A percentile compares a stretch with the other conserved stretches of the same genome.
These are phyloP conservation scores for Dolichallabes microphthalmus DNA, from an alignment of 2,113 vertebrate species.

Conservation along the genomic window DNA sequence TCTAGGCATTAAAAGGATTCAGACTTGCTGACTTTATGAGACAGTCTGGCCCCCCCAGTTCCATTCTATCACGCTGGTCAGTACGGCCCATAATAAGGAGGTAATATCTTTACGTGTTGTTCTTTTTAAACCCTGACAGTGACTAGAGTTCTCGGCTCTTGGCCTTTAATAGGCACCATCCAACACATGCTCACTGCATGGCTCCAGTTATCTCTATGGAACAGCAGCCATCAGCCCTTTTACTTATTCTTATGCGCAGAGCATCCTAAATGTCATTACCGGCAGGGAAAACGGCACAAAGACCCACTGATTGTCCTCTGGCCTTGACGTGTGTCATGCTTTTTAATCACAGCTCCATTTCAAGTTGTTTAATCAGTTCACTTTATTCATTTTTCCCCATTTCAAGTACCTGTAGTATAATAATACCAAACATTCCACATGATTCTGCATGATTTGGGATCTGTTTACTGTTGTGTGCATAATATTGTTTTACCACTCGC, in stretches of 20 bases:
- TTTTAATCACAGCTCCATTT: conserved; percentile 53
- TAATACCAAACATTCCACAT: conserved; percentile 36
- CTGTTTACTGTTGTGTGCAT: conserved; percentile 20
- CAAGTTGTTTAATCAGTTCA: conserved; percentile 52
- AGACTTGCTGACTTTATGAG: conserved; percentile 52
- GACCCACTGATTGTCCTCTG: conserved; percentile 55
- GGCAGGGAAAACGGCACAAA: conserved; percentile 52
- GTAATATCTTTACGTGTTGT: conserved; percentile 59
- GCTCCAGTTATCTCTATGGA: conserved; percentile 49
- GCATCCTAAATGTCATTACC: conserved; percentile 58
- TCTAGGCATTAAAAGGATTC: conserved; percentile 44
- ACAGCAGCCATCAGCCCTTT: conserved; percentile 42
- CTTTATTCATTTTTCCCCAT: conserved; percentile 51
- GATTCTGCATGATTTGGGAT: conserved; percentile 39
- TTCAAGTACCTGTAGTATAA: conserved; percentile 42
- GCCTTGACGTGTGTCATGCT: conserved; percentile 47
- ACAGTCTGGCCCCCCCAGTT: conserved; percentile 47
- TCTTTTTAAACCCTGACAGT: conserved; percentile 61
- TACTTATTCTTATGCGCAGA: conserved; percentile 55
- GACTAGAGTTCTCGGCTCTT: conserved; percentile 51
- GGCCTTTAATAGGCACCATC: conserved; percentile 57
- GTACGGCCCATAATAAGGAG: conserved; percentile 58
- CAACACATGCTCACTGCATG: conserved; percentile 38
- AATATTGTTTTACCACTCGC: conserved; percentile 10
- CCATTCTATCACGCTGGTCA: conserved; percentile 43